Conservation (phyloP, 2,888 invertebrate species). For the Digitonthophagus gazella region DNA sequence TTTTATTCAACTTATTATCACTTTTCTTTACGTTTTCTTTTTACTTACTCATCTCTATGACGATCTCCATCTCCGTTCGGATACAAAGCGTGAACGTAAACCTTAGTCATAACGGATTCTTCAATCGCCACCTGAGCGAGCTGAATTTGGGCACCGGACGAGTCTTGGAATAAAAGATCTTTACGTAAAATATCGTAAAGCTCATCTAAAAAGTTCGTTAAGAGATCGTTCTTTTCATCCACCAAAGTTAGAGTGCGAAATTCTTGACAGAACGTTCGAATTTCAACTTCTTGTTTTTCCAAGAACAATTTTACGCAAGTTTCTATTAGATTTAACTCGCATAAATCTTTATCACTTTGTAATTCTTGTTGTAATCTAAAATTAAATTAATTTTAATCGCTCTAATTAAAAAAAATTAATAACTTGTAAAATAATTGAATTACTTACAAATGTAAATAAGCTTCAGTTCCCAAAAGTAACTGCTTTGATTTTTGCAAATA, state of each 20-base stretch:
- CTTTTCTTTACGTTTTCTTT: not conserved
- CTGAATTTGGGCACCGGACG: conserved; percentile 68
- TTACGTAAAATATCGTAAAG: conserved; percentile 68
- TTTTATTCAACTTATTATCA: too few relatives aligned
- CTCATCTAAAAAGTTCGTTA: conserved; percentile 76
- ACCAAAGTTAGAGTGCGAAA: conserved; percentile 77
- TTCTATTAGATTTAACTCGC: conserved; percentile 70
- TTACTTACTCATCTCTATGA: conserved; percentile 76
- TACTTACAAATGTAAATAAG: conserved; percentile 66
- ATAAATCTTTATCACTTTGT: conserved; percentile 68
- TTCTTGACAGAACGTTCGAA: conserved; percentile 74
- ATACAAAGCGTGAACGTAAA: conserved; percentile 91
- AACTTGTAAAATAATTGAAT: not conserved
- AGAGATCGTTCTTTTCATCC: conserved; percentile 88
- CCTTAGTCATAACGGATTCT: conserved; percentile 79
- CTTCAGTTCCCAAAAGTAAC: conserved; percentile 71
- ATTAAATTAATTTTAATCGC: conserved; percentile 16
- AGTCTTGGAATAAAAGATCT: conserved; percentile 73
- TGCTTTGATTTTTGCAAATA: conserved; percentile 81
- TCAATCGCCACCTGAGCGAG: conserved; percentile 83
- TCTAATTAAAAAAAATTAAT: not conserved
- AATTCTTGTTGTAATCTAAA: conserved; percentile 59
- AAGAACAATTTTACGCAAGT: conserved; percentile 79
- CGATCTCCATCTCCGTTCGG: conserved; percentile 97
- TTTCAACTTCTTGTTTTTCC: conserved; percentile 70